Base-by-base conservation (phyloP, 2,797 vertebrate species). In the Pteropus rufus region DNA sequence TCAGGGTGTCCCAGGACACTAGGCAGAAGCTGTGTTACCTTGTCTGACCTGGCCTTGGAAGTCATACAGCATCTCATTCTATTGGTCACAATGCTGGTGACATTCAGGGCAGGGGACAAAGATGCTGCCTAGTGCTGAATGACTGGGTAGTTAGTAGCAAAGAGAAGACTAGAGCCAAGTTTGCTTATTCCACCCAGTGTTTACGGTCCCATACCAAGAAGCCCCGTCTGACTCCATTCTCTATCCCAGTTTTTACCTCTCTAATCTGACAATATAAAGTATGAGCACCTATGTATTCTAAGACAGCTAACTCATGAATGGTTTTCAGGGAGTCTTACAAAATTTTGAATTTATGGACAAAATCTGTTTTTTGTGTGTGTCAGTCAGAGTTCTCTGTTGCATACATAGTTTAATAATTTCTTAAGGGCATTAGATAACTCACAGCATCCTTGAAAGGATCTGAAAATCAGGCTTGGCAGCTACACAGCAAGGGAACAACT, bases 401-500 rank as follows among this genome's bases (percentile, higher is more conserved):
- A 84, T 62, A 77, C 15, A 52, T n/a, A 70, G 15, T 46, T 70
- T n/a, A 82, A 86, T 18, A 39, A 64, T 67, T 84, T 93, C 73
- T 41, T 52, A 54, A 96, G 93, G 85, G 62, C 5, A 92, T 95
- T 97, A 87, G 65, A 36, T 70, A 86, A 54, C 54, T 96, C 81
- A 4, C 70, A 44, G 81, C 56, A 96, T 96, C 82, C 92, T 89
- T 91, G 73, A 54, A 97, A 89, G 87, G 84, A 89, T 92, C 87
- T 94, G 96, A 94, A n/a, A 77, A 34, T 52, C 10, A 88, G 54
- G 10, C 14, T 58, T 92, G 39, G 84, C 36, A 81, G 26, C 49
- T 29, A 21, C 12, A 44, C 16, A 58, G 5, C 39, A 70, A 62
- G 70, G 58, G 39, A 76, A n/a, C 3, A 94, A 92, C 62, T 95